These are phyloP conservation scores for Corydoras maculifer DNA, from an alignment of 2,113 vertebrate genomes.

Conservation along the genomic window DNA sequence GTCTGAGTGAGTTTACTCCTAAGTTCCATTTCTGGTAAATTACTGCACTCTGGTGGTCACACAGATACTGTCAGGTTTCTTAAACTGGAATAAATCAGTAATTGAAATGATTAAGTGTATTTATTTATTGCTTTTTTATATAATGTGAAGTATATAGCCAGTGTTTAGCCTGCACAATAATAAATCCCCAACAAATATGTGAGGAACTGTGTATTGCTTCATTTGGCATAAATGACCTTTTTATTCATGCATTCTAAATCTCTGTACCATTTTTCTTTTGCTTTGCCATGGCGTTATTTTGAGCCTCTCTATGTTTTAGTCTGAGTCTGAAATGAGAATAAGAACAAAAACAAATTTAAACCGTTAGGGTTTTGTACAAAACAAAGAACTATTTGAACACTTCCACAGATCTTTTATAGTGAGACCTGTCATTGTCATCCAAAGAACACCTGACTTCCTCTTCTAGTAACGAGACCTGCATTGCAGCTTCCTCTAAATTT, in stretches of 20 bases:
- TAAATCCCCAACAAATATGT: no score
- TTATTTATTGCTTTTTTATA: no score
- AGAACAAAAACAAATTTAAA: conserved; percentile 5
- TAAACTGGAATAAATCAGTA: no score
- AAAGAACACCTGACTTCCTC: conserved; percentile 42
- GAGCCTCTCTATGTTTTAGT: conserved; percentile 48
- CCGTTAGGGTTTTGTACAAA: no score
- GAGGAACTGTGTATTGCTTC: background rate
- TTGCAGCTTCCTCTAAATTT: conserved; percentile 44
- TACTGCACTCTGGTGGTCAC: conserved; percentile 1
- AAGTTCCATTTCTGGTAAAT: background rate
- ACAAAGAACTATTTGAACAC: no score
- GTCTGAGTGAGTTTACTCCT: no score
- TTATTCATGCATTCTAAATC: background rate
- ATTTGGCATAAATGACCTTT: background rate
- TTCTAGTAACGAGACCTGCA: conserved; percentile 45
- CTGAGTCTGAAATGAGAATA: conserved; percentile 45
- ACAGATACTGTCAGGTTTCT: background rate
- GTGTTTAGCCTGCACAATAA: no score
- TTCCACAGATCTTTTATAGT: background rate
- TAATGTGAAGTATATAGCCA: no score
- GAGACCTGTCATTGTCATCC: conserved; percentile 57
- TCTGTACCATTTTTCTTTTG: conserved; percentile 30
- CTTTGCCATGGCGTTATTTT: background rate
- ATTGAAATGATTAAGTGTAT: no score